Base-by-base conservation (phyloP, 2,888 invertebrate genomes). In the Tortrix viridana region DNA sequence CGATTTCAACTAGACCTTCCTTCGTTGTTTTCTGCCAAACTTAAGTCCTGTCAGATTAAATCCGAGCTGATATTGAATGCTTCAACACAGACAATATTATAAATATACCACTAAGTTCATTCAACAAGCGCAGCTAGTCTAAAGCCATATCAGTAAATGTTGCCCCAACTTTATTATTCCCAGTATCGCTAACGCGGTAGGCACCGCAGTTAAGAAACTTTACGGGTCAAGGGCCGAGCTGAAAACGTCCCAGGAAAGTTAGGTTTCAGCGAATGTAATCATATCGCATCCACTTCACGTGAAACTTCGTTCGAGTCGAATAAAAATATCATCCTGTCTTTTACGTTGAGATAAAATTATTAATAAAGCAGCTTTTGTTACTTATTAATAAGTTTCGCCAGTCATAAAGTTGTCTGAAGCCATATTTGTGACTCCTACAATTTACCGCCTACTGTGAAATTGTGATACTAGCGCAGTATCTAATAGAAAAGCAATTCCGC, bases 151-250 rank as follows among this genome's bases (percentile, higher is more conserved):
- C 72, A 71, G 66, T 71, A 79, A 78, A 81, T 78, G 74, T 80
- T 81, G 70, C 67, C 73, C 73, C 74, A 74, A 80, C 82, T 86
- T 84, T 84, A 84, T 84, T 74, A 75, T 77, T 73, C 74, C 74
- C 70, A 72, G 75, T 75, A 72, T 71, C 73, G 68, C 63, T 56
- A 23, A 50, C 56, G 71, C 65, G 60, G 67, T 74, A 74, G 71
- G 71, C 69, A 73, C 69, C 66, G 62, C 71, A 82, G 80, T 84
- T 64, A 74, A 73, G 77, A 83, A 85, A 86, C 82, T 86, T 83
- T 79, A 56, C 72, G 79, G 86, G 85, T 86, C 84, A 85, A 84
- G 81, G 81, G 77, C 82, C 85, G 74, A 69, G 65, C 75, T 79
- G 75, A 70, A 76, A 81, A 81, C 78, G 79, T 80, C 80, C 76